Evolutionary conservation across 2,113 vertebrate genomes (phyloP).

Genomic region (Peromyscus polionotus): DNA sequence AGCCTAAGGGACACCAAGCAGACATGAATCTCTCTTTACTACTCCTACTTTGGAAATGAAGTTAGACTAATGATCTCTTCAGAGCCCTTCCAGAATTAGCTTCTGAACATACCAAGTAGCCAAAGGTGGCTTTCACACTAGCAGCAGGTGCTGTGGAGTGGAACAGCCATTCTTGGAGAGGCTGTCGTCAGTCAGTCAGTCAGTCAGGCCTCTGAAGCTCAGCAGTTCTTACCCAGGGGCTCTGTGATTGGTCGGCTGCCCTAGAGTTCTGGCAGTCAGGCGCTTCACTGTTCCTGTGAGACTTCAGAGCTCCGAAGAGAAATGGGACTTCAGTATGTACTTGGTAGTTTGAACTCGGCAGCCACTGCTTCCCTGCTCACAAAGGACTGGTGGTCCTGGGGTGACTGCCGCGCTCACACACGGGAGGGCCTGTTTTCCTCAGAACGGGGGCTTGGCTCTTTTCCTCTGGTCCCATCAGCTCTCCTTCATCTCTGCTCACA

Average conservation of each 20-base stretch:
- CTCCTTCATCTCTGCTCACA: not conserved
- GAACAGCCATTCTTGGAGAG: not conserved
- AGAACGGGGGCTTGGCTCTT: not conserved
- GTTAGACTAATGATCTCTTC: not conserved
- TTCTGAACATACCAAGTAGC: not conserved
- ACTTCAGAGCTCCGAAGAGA: not conserved
- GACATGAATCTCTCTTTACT: not conserved
- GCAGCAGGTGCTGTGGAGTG: not conserved
- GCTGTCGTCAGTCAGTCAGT: no score
- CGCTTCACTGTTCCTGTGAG: not conserved
- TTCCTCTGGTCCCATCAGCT: not conserved
- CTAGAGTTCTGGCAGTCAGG: not conserved
- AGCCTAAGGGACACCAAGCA: not conserved
- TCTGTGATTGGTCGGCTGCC: not conserved
- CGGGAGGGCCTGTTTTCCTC: not conserved
- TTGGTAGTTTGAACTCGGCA: slow-evolving; percentile 34
- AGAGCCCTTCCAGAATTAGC: not conserved
- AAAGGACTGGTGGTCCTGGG: not conserved
- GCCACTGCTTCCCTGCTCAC: not conserved
- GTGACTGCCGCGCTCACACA: not conserved
- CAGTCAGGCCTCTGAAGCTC: not conserved
- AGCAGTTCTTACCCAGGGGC: not conserved
- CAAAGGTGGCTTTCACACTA: not conserved
- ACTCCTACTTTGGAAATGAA: not conserved
- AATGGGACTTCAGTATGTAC: not conserved